Evolutionary conservation across 2,888 invertebrate species (phyloP), one percentile per base, ranked within the genome.

Genomic region (Eristalis tenax): DNA sequence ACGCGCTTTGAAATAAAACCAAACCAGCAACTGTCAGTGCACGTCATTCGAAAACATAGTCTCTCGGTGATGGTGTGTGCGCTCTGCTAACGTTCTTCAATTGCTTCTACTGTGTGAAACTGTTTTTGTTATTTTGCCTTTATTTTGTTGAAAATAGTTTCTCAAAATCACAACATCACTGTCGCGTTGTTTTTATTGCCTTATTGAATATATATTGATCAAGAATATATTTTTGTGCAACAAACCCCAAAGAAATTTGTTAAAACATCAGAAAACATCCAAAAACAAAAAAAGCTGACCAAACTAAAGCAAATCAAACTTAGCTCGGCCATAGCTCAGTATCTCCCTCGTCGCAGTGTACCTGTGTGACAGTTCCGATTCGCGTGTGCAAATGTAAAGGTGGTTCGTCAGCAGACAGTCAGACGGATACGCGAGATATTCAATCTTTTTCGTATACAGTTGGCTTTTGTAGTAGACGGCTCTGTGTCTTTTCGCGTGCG

Each of bases 1-100:
- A 80, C 87, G 83, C 57, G 35, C 87, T 59, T 75, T 80, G 38
- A 73, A 87, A 87, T 87, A 87, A 83, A 87, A 87, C 87, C 59
- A 83, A 80, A 76, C 79, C 79, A 80, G 10, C 83, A 83, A 79
- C 79, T 87, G 87, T 87, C 79, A 83, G 57, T 18, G 71, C 22
- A 83, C 64, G 87, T 87, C 87, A 87, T 83, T 87, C 87, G 71
- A 87, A 83, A 80, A 28, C 64, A 50, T 83, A 80, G 18, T 18
- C 65, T 75, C 78, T 79, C 87, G 83, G 87, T 73, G 64, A 79
- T 80, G 73, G 63, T 83, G 76, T 79, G 85, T 86, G 63, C 61
- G 74, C 69, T 61, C n/a, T 50, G 64, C 68, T 59, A 50, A 68
- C 68, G 65, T 73, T 56, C 35, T 69, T 43, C 18, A 50, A 50